These are phyloP conservation scores for Phrynocephalus vlangalii DNA, from an alignment of 2,797 vertebrate genomes.

Conservation along the genomic window DNA sequence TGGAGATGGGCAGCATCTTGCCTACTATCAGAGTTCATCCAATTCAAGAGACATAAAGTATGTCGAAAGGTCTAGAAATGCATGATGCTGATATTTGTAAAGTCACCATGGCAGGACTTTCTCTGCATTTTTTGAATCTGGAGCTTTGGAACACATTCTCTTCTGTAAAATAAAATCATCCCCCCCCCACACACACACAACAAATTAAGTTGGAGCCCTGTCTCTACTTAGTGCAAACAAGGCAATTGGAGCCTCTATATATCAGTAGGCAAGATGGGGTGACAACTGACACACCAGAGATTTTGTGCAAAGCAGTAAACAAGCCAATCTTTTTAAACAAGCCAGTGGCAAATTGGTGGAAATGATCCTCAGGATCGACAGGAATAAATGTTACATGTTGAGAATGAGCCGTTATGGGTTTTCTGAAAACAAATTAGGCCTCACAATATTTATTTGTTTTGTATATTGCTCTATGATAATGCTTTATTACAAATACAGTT, in stretches of 20 bases:
- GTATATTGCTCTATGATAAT: constrained; percentile 25
- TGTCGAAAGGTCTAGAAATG: neutral
- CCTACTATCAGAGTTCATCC: neutral
- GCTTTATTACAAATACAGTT: constrained; percentile 13
- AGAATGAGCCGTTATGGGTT: constrained; percentile 23
- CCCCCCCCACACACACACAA: too few relatives aligned
- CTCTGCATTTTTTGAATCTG: neutral
- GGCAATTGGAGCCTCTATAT: neutral
- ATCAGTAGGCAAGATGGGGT: constrained; percentile 1
- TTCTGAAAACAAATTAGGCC: neutral
- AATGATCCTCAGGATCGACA: constrained; percentile 9
- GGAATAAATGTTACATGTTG: constrained; percentile 22
- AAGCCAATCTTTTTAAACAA: constrained; percentile 22
- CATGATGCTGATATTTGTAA: neutral
- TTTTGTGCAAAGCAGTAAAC: constrained; percentile 13
- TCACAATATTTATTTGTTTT: constrained; percentile 9
- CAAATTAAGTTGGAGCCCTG: neutral
- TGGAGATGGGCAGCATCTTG: neutral
- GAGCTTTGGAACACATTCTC: too few relatives aligned
- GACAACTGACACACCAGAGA: neutral
- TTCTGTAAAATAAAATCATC: neutral
- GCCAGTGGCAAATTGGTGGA: constrained; percentile 18
- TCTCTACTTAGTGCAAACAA: constrained; percentile 12
- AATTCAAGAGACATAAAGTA: neutral
- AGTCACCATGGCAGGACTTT: neutral